phyloP scores from a whole-genome alignment of 1,140 invertebrate species.

The Drosophila tristis region DNA sequence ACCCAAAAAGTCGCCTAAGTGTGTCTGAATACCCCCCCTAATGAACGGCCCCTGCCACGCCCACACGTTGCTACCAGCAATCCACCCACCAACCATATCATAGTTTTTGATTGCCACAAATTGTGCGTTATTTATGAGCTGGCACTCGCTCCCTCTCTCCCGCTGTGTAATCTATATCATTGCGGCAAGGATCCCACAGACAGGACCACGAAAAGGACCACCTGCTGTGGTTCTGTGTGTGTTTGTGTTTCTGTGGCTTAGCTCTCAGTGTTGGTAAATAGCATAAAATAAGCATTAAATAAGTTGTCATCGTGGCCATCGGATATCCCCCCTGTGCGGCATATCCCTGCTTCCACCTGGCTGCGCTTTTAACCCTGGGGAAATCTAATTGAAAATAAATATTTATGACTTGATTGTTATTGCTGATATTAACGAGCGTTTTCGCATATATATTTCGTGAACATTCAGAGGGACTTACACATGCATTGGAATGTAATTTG shows the following conservation, averaged over 20 bases:
- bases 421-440: too few species aligned
- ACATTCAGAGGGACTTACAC: too few species aligned
- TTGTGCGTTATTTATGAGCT: conserved; percentile 66
- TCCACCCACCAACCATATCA: conserved; percentile 2
- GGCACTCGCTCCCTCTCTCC: conserved; percentile 11
- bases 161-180: conserved; percentile 14
- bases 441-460: too few species aligned
- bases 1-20: conserved; percentile 44
- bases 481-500: too few species aligned
- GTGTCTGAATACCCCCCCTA: conserved; percentile 32
- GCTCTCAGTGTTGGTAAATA: conserved; percentile 18
- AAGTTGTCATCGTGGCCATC: conserved; percentile 1
- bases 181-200: conserved; percentile 18
- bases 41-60: conserved; percentile 25
- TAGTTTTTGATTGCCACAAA: conserved; percentile 74
- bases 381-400: conserved; percentile 47
- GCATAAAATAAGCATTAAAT: conserved; percentile 16
- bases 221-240: conserved; percentile 17
- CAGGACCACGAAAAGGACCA: conserved; percentile 7
- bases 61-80: conserved; percentile 23
- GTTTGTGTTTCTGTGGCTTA: not conserved
- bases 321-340: too few species aligned
- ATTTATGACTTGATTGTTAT: conserved; percentile 12
- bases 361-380: not conserved
- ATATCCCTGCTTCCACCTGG: not conserved